Evolutionary conservation across 2,797 vertebrate genomes (phyloP), one percentile per base, ranked within the genome.

Genomic region (Pristis pectinata): DNA sequence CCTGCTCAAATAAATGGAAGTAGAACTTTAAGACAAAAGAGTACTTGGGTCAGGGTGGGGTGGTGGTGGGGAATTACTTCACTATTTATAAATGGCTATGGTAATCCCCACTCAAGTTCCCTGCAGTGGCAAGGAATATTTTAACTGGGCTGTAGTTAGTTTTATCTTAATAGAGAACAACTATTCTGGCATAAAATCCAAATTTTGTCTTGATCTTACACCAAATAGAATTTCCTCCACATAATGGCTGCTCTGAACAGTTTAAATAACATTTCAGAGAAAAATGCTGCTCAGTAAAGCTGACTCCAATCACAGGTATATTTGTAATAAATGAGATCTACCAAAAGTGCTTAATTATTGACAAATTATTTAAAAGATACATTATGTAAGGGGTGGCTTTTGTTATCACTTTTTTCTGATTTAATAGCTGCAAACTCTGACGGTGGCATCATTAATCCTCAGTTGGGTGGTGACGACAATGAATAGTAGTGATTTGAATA

Each of bases 301-400:
- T 59, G 49, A 11, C 41, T 87, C 53, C 83, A 87, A 17, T 34
- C 13, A 64, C 89, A 7, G 56, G 17, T 64, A n/a, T 61, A 37
- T 64, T 61, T 61, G 56, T 22, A 89, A 89, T 34, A 89, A 89
- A 89, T 89, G 15, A 64, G 56, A 89, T 37, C 59, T 64, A 37
- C n/a, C 59, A 61, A 64, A 89, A 17, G 83, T 89, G 56, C 85
- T n/a, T 89, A 61, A 89, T 64, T 89, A 89, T 89, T 89, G 85
- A 89, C 1, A 61, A 89, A 64, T 61, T 89, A 89, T 64, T 19
- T 30, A 64, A 89, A 19, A 89, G 61, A 64, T 89, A 30, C 27
- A 30, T 59, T n/a, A 34, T 37, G 59, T 89, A 64, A 37, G 17
- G 85, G 85, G 85, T 89, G 85, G 85, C 2, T 34, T 37, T 61